Evolutionary conservation across 1,140 invertebrate genomes (phyloP).

Genomic region (Saccostrea glomerata): DNA sequence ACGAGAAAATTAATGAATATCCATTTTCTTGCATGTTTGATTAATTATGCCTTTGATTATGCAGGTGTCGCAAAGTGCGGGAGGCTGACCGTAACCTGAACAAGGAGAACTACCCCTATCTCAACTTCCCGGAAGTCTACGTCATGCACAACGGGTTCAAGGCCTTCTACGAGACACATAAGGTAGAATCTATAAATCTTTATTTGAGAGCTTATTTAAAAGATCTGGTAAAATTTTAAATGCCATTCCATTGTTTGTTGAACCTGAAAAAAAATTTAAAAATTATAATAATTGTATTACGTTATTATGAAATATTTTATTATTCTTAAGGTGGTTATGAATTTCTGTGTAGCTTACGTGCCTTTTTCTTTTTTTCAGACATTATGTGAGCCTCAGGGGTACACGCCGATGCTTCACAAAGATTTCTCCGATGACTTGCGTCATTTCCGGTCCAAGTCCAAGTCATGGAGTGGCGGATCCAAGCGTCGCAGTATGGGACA

Average conservation of each 20-base stretch:
- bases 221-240: not conserved
- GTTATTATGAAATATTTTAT: not conserved
- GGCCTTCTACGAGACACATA: constrained; percentile 87
- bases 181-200: constrained; percentile 49
- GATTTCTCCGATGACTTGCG: constrained; percentile 86
- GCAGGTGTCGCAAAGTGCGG: constrained; percentile 81
- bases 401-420: constrained; percentile 88
- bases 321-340: not conserved
- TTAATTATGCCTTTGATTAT: not conserved
- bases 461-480: constrained; percentile 80
- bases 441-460: constrained; percentile 87
- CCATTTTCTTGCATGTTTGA: too few relatives aligned
- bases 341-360: not conserved
- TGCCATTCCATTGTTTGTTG: not conserved
- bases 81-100: constrained; percentile 90
- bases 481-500: constrained; percentile 9
- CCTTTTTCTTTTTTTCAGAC: constrained; percentile 72
- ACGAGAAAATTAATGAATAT: too few relatives aligned
- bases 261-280: not conserved
- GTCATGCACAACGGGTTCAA: constrained; percentile 95
- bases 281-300: not conserved
- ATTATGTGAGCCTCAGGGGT: constrained; percentile 87
- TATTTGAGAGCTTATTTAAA: not conserved
- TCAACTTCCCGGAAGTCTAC: constrained; percentile 96
- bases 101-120: constrained; percentile 88